Conservation (phyloP, 1,140 invertebrate genomes). For the Drosophila equinoxialis region DNA sequence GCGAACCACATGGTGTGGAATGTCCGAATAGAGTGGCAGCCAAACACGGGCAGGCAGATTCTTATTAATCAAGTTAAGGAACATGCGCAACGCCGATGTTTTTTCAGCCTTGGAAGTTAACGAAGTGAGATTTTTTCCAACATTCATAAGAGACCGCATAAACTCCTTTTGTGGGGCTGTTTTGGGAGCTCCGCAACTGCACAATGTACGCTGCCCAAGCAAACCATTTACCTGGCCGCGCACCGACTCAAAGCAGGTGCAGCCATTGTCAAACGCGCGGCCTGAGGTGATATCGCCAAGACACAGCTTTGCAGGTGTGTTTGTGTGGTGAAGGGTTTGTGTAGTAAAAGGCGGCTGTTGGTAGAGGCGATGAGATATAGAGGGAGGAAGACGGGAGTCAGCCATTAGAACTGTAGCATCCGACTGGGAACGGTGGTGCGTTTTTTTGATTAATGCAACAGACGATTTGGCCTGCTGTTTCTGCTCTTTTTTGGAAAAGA, state of each 20-base stretch:
- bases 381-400: slow-evolving; percentile 64
- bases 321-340: slow-evolving; percentile 60
- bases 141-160: slow-evolving; percentile 92
- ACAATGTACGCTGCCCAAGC: slow-evolving; percentile 88
- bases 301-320: slow-evolving; percentile 85
- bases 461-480: slow-evolving; percentile 58
- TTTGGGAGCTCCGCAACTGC: slow-evolving; percentile 90
- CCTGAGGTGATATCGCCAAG: slow-evolving; percentile 96
- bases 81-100: slow-evolving; percentile 94
- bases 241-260: slow-evolving; percentile 88
- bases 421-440: slow-evolving; percentile 91
- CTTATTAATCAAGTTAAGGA: slow-evolving; percentile 95
- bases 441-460: slow-evolving; percentile 76
- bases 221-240: slow-evolving; percentile 90
- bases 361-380: slow-evolving; percentile 82
- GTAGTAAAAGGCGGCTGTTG: slow-evolving; percentile 79
- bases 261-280: slow-evolving; percentile 97
- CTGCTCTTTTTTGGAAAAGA: slow-evolving; percentile 75
- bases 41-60: slow-evolving; percentile 99
- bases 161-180: slow-evolving; percentile 94
- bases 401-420: slow-evolving; percentile 90
- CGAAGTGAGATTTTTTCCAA: slow-evolving; percentile 94
- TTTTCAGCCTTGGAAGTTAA: slow-evolving; percentile 97
- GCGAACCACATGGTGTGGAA: slow-evolving; percentile 95
- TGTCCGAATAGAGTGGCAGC: slow-evolving; percentile 96